These are phyloP conservation scores for Anableps anableps DNA, from an alignment of 2,797 vertebrate genomes.

Conservation along the genomic window DNA sequence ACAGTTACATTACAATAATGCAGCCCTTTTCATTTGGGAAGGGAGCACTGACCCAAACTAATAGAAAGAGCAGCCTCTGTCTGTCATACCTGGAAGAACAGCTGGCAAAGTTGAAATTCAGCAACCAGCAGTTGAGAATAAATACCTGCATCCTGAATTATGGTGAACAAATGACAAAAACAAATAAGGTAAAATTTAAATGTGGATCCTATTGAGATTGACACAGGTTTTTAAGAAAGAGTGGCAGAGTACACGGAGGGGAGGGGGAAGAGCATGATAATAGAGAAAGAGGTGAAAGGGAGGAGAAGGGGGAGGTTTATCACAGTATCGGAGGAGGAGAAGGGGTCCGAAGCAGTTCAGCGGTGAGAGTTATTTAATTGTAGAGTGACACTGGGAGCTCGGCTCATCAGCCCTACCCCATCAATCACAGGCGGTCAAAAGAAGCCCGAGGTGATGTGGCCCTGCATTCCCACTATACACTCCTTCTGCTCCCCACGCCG, in stretches of 20 bases:
- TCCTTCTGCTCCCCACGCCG: slow-evolving; percentile 26
- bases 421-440: slow-evolving; percentile 76
- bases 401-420: slow-evolving; percentile 76
- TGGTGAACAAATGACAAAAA: slow-evolving; percentile 1
- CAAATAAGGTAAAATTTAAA: slow-evolving; percentile 13
- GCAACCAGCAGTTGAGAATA: slow-evolving; percentile 16
- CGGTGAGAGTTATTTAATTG: slow-evolving; percentile 83
- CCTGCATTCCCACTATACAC: slow-evolving; percentile 29
- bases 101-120: slow-evolving; percentile 47
- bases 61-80: slow-evolving; percentile 83
- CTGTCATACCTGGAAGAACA: slow-evolving; percentile 78
- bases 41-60: slow-evolving; percentile 72
- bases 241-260: slow-evolving; percentile 21
- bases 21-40: slow-evolving; percentile 33
- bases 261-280: slow-evolving; percentile 38
- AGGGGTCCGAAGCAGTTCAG: slow-evolving; percentile 57
- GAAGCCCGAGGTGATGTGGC: slow-evolving; percentile 69
- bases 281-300: slow-evolving; percentile 54
- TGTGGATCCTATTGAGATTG: slow-evolving; percentile 11
- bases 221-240: slow-evolving; percentile 26
- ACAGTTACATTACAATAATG: slow-evolving; percentile 29
- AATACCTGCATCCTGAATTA: background rate
- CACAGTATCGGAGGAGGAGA: background rate
- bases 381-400: slow-evolving; percentile 81
- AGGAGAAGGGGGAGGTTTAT: slow-evolving; percentile 51